Evolutionary conservation across 2,888 invertebrate species (phyloP), one percentile per base, ranked within the genome.

Genomic region (Phengaris arion): DNA sequence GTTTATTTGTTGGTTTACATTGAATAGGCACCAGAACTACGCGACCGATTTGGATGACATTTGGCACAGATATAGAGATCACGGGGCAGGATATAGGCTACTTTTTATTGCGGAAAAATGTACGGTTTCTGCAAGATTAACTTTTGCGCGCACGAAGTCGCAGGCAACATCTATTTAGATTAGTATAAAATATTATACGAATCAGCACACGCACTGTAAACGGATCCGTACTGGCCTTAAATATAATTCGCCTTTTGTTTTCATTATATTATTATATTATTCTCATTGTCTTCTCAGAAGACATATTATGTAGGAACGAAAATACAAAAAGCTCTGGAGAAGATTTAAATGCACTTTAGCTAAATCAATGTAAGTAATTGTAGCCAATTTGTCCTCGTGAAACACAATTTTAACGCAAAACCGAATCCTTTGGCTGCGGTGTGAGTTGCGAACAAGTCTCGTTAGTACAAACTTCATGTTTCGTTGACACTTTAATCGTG

Each of bases 391-490:
- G 59, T 13, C 46, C 48, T n/a, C 69, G 69, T 46, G 48, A 69
- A 68, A 68, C 68, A 48, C 9, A 48, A 68, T 68, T 45, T 68
- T n/a, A 2, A 9, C 15, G 48, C n/a, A 46, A 69, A 46, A 46
- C 46, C n/a, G 46, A 22, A 15, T 59, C 15, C 22, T 46, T 69
- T 69, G n/a, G 69, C 13, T n/a, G 69, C 48, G n/a, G 69, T 46
- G n/a, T 45, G n/a, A 48, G 46, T 48, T 48, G 69, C 1, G n/a
- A 69, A 69, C 69, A 48, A 69, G 48, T 46, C 69, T 69, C 69
- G 69, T 69, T 69, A 69, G 48, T 35, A 59, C 15, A 59, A 64
- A 64, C 69, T 69, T 69, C 48, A 9, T 69, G 69, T 48, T 48
- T 15, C 46, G 59, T 59, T 22, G 10, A 9, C 5, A 22, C 57